Percentiles rank a stretch among this genome's conserved stretches.
Conservation (phyloP, 2,888 invertebrate species). For the Emmelina monodactyla region DNA sequence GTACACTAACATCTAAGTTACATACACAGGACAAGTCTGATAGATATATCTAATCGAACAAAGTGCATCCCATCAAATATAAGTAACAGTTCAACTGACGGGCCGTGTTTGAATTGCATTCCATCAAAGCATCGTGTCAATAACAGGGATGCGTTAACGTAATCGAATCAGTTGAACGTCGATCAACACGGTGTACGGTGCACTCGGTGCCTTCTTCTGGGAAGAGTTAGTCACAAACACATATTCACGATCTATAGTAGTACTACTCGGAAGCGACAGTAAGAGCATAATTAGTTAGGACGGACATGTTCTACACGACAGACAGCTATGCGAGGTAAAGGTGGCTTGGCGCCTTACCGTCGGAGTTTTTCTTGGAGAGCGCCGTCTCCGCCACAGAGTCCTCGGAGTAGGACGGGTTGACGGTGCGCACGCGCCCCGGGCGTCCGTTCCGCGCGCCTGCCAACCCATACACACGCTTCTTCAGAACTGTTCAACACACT, state of each 20-base stretch:
- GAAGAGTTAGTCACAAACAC: conserved; percentile 1
- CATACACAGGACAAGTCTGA: neutral
- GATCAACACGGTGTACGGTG: neutral
- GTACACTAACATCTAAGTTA: neutral
- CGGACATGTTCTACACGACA: conserved; percentile 34
- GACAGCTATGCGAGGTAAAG: conserved; percentile 25
- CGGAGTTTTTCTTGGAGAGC: conserved; percentile 82
- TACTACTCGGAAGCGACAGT: conserved; percentile 41
- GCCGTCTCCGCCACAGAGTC: conserved; percentile 83
- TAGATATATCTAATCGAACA: neutral
- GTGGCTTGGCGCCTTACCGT: conserved; percentile 71
- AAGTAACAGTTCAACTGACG: neutral
- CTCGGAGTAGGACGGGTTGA: conserved; percentile 79
- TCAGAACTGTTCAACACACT: too few relatives aligned
- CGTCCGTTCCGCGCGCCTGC: conserved; percentile 56
- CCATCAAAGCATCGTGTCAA: neutral
- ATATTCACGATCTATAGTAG: conserved; percentile 12
- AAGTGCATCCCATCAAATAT: neutral
- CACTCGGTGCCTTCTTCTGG: neutral
- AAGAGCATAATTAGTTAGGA: conserved; percentile 39
- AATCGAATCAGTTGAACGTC: neutral
- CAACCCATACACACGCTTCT: conserved; percentile 56
- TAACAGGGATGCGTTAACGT: neutral
- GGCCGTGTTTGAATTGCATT: neutral
- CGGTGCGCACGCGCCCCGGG: conserved; percentile 42